phyloP scores from a whole-genome alignment of 2,797 vertebrate genomes.

The Paratrypauchen microcephalus region DNA sequence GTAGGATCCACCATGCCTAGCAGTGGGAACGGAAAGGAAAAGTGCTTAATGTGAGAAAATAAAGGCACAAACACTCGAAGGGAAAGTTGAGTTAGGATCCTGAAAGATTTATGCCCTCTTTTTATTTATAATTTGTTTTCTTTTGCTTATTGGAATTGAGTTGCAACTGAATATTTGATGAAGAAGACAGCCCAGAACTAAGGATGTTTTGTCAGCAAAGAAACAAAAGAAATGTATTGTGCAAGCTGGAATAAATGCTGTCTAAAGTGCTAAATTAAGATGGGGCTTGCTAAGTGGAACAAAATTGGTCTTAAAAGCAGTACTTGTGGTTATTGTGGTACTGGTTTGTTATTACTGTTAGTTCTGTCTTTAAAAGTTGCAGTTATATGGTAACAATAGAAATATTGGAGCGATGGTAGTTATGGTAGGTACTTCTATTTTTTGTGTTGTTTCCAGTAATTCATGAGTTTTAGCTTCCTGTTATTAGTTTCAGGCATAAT shows the following conservation, averaged over 20 bases:
- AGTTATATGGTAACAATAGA: not conserved
- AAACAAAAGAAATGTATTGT: conserved; percentile 69
- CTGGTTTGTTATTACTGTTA: not conserved
- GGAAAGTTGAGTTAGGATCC: conserved; percentile 74
- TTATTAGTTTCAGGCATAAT: no score
- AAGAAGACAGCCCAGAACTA: conserved; percentile 68
- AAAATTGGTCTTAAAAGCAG: not conserved
- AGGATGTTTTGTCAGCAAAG: conserved; percentile 75
- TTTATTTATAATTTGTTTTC: conserved; percentile 79
- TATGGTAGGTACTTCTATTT: not conserved
- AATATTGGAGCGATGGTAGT: not conserved
- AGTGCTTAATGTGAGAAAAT: conserved; percentile 77
- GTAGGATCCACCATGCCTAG: conserved; percentile 63
- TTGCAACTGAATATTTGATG: conserved; percentile 79
- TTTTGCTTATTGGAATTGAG: conserved; percentile 77
- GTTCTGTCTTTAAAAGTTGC: not conserved
- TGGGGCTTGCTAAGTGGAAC: not conserved
- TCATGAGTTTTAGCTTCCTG: no score
- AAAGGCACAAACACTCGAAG: conserved; percentile 71
- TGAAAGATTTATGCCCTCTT: conserved; percentile 79
- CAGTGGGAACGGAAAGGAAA: conserved; percentile 71
- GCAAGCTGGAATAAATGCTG: conserved; percentile 64
- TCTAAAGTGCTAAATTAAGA: conserved; percentile 50
- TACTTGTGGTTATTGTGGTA: not conserved
- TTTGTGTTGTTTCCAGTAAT: not conserved